Evolutionary conservation across 2,797 vertebrate genomes (phyloP).

Genomic region (Nannoperca australis): DNA sequence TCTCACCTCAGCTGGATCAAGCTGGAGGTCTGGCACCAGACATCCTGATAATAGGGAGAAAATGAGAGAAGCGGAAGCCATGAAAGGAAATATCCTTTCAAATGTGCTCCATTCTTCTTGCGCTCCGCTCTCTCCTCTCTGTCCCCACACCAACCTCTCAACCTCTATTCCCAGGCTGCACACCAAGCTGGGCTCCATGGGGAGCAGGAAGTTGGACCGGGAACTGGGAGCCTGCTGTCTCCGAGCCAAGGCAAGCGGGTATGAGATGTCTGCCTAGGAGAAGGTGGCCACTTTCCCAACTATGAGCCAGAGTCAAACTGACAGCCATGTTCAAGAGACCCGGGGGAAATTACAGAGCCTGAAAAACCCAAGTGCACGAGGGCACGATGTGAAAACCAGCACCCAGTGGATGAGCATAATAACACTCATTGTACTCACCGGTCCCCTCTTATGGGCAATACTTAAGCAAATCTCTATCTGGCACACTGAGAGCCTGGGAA

Average conservation of each 20-base stretch:
- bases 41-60: slow-evolving; percentile 79
- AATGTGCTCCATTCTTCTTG: slow-evolving; percentile 52
- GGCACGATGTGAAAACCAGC: slow-evolving; percentile 63
- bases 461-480: slow-evolving; percentile 66
- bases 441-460: slow-evolving; percentile 59
- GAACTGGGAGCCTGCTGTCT: slow-evolving; percentile 63
- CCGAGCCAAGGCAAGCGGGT: slow-evolving; percentile 61
- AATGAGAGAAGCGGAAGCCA: slow-evolving; percentile 75
- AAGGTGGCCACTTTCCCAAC: slow-evolving; percentile 66
- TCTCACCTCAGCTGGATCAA: slow-evolving; percentile 63
- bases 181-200: slow-evolving; percentile 64
- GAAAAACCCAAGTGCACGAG: slow-evolving; percentile 54
- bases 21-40: slow-evolving; percentile 73
- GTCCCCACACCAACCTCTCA: slow-evolving; percentile 67
- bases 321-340: slow-evolving; percentile 72
- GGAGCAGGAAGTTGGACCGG: slow-evolving; percentile 70
- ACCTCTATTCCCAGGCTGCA: slow-evolving; percentile 70
- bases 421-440: slow-evolving; percentile 60
- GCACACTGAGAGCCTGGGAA: slow-evolving; percentile 65
- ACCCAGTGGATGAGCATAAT: slow-evolving; percentile 65
- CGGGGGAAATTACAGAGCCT: slow-evolving; percentile 68
- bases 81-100: slow-evolving; percentile 81
- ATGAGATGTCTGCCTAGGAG: slow-evolving; percentile 66
- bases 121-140: slow-evolving; percentile 34
- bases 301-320: slow-evolving; percentile 73